These are phyloP conservation scores for Drepana arcuata DNA, from an alignment of 1,140 invertebrate genomes.

Conservation along the genomic window DNA sequence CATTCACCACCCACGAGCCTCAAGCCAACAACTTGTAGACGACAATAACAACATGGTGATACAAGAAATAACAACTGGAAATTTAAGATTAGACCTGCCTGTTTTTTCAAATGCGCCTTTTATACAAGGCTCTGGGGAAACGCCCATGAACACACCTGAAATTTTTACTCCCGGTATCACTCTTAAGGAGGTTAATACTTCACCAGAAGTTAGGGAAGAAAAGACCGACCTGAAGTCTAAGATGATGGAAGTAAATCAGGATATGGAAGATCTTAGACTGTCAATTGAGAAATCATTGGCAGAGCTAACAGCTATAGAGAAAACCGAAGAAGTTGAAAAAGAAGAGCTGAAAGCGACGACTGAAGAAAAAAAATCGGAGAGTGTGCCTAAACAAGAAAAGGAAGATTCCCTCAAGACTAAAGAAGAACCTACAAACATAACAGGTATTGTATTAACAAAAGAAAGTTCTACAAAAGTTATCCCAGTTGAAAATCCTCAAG, in stretches of 20 bases:
- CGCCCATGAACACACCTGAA: conserved; percentile 18
- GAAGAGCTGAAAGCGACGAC: too few species aligned
- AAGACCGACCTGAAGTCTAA: conserved; percentile 54
- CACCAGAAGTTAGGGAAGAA: conserved; percentile 23
- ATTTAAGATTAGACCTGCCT: too few species aligned
- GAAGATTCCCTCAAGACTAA: conserved; percentile 1
- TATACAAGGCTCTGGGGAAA: conserved; percentile 37
- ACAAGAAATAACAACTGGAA: conserved; percentile 36
- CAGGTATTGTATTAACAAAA: too few species aligned
- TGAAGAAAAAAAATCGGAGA: conserved; percentile 1
- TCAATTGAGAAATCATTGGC: conserved; percentile 60
- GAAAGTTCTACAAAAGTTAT: too few species aligned
- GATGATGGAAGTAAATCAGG: conserved; percentile 55
- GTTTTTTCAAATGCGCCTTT: conserved; percentile 25
- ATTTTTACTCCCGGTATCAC: conserved; percentile 11
- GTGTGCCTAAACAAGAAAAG: neutral
- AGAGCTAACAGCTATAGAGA: conserved; percentile 47
- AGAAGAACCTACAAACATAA: too few species aligned
- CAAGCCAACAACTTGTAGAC: conserved; percentile 38
- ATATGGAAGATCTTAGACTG: conserved; percentile 51
- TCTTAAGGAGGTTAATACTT: conserved; percentile 17
- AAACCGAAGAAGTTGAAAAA: conserved; percentile 31
- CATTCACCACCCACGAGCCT: conserved; percentile 41
- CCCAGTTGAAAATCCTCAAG: conserved; percentile 2
- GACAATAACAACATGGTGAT: conserved; percentile 49